These are phyloP conservation scores for Pongo pygmaeus DNA, from an alignment of 2,113 vertebrate genomes.

Conservation along the genomic window DNA sequence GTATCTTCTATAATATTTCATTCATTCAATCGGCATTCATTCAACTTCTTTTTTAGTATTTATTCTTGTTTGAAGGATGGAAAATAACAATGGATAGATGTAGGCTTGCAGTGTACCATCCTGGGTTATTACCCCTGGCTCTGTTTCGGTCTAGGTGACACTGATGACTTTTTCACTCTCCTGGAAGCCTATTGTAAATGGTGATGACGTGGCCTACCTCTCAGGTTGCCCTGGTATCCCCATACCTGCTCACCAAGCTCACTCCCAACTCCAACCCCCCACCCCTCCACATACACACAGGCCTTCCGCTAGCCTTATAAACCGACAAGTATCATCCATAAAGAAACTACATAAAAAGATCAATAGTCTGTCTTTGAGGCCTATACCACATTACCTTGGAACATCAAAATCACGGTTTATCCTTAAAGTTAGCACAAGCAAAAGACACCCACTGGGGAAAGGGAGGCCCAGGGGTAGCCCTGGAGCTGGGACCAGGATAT, in stretches of 20 bases:
- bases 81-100: fast-evolving
- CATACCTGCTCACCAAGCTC: background rate
- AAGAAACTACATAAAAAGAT: background rate
- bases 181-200: background rate
- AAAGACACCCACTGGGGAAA: fast-evolving
- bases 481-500: background rate
- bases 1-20: background rate
- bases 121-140: fast-evolving
- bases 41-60: background rate
- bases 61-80: background rate
- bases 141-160: too few relatives aligned
- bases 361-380: background rate
- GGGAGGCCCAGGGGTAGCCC: too few relatives aligned
- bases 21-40: background rate
- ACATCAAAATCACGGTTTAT: background rate
- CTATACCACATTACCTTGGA: fast-evolving
- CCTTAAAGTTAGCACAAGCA: background rate
- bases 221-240: background rate
- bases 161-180: fast-evolving
- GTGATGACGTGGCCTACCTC: background rate
- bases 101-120: fast-evolving
- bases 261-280: too few relatives aligned
- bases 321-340: background rate
- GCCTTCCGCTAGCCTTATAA: background rate
- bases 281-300: background rate